Evolutionary conservation across 2,113 vertebrate genomes (phyloP).

Genomic region (Galemys pyrenaicus): DNA sequence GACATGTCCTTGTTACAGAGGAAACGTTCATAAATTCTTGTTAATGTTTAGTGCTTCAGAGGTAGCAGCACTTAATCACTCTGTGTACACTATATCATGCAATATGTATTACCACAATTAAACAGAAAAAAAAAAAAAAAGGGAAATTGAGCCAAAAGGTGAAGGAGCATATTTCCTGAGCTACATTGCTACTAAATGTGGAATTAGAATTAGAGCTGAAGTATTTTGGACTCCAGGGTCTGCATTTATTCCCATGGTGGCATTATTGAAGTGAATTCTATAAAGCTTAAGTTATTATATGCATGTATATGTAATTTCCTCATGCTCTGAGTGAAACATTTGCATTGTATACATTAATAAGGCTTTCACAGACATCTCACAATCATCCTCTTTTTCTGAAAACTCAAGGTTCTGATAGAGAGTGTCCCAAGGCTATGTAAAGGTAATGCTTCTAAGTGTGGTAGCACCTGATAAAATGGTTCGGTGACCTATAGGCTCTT

Average conservation of each 20-base stretch:
- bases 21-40: neutral
- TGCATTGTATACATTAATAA: neutral
- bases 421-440: neutral
- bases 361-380: neutral
- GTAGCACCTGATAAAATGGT: neutral
- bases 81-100: neutral
- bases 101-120: neutral
- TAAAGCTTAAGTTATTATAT: conserved; percentile 3
- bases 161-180: neutral
- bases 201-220: conserved; percentile 2
- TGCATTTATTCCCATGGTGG: neutral
- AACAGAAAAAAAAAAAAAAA: conserved; percentile 11
- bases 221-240: neutral
- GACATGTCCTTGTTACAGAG: neutral
- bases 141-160: conserved; percentile 11
- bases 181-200: neutral
- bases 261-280: neutral
- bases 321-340: neutral
- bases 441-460: neutral
- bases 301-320: neutral
- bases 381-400: neutral
- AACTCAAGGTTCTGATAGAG: neutral
- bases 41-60: neutral
- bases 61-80: neutral
- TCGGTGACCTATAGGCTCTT: neutral